Evolutionary conservation across 2,797 vertebrate genomes (phyloP).

Genomic region (Tiaroga cobitis): DNA sequence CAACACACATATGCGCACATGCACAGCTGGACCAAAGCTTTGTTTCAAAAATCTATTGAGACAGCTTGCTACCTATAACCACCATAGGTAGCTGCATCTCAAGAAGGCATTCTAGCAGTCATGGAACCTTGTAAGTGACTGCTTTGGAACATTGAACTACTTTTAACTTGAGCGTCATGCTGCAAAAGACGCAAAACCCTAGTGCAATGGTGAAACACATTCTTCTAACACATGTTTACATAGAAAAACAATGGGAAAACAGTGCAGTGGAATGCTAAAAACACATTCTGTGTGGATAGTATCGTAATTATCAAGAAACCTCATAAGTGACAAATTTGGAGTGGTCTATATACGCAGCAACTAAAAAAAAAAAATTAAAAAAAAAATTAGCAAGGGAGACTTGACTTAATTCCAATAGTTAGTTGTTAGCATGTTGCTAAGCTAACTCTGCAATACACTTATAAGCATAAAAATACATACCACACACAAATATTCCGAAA

Average conservation of each 20-base stretch:
- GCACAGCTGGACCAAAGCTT: background rate
- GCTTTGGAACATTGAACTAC: background rate
- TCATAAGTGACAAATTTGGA: background rate
- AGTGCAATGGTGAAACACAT: background rate
- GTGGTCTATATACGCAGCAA: background rate
- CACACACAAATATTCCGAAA: background rate
- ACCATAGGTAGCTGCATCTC: background rate
- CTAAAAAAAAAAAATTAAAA: background rate
- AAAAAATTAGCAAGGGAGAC: background rate
- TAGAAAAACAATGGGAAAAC: background rate
- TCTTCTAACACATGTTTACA: background rate
- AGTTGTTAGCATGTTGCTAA: constrained; percentile 9
- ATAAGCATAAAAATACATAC: background rate
- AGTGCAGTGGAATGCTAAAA: too few species aligned
- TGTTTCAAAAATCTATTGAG: background rate
- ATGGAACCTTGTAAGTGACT: background rate
- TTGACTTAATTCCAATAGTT: background rate
- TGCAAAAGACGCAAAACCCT: background rate
- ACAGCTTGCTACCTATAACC: background rate
- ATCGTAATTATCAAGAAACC: background rate
- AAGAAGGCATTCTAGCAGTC: background rate
- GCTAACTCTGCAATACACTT: background rate
- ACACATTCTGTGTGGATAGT: background rate
- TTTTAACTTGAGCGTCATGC: background rate
- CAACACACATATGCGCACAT: background rate